Evolutionary conservation across 2,888 invertebrate genomes (phyloP), one percentile per base, ranked within the genome.

Genomic region (Melanophora roralis): DNA sequence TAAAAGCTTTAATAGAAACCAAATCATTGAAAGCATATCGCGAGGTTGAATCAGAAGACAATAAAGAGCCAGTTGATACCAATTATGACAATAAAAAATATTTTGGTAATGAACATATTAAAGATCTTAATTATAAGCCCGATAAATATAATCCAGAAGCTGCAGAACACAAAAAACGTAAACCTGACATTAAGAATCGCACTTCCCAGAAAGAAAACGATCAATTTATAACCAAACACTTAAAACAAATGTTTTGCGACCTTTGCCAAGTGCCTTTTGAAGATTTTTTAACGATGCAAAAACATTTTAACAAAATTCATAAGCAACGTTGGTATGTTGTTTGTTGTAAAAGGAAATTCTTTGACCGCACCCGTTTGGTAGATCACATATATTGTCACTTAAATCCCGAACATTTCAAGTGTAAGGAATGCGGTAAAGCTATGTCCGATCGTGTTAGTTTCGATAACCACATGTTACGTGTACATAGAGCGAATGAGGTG

Each of bases 331-430:
- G 89, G 1, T 90, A 88, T 71, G 85, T 86, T 0, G 81, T 86
- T 7, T 90, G 90, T 53, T 90, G 90, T 73, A 87, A 88, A 65
- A 87, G 88, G 55, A 89, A 89, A 75, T 88, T 89, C 47, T 87
- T 86, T 49, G 88, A 88, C 47, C 86, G 89, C 1, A 86, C 87
- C 5, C 85, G 87, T 8, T 84, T 90, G 49, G 85, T 89, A 6
- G 89, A 89, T 60, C 90, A 90, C 73, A 87, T 90, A 0, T 86
- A 88, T 49, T 85, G 87, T 2, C 90, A 90, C 78, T 71, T 86
- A 8, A 86, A 90, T 84, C 89, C 89, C 1, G 88, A 89, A 72
- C 86, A 87, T 75, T 90, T 88, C 62, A 89, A 88, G 72, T 88
- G 88, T 32, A 81, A 84, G 1, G 83, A 86, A 27, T 88, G 88